Percentiles rank a stretch among this genome's conserved stretches.
phyloP scores from a whole-genome alignment of 2,797 vertebrate species.

The Telmatherina bonti region DNA sequence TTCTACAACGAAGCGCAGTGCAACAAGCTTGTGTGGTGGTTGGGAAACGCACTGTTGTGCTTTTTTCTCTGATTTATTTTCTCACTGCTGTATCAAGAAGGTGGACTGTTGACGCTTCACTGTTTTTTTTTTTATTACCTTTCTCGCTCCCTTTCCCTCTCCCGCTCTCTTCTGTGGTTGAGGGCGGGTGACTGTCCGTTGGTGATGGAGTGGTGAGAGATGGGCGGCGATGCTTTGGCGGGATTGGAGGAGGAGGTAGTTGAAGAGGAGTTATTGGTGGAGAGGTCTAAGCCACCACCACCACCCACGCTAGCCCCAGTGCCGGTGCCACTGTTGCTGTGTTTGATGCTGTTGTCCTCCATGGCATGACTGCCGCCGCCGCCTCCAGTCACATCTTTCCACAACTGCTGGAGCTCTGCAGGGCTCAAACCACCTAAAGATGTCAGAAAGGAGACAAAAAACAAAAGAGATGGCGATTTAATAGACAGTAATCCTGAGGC shows the following conservation, averaged over 20 bases:
- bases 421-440: conserved; percentile 93
- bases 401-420: conserved; percentile 98
- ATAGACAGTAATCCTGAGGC: not conserved
- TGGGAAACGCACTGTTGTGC: not conserved
- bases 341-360: conserved; percentile 98
- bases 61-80: conserved; percentile 44
- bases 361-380: conserved; percentile 87
- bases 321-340: conserved; percentile 73
- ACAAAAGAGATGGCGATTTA: not conserved
- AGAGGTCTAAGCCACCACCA: conserved; percentile 94
- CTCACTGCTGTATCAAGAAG: not conserved
- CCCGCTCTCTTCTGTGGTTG: conserved; percentile 96
- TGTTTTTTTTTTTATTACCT: conserved; percentile 56
- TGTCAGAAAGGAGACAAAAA: not conserved
- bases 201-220: conserved; percentile 93
- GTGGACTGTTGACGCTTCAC: conserved; percentile 12
- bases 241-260: conserved; percentile 91
- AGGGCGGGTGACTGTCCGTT: conserved; percentile 98
- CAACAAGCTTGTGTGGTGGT: not conserved
- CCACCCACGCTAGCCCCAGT: conserved; percentile 32
- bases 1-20: not conserved
- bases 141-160: conserved; percentile 79
- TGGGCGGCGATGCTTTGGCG: conserved; percentile 98
- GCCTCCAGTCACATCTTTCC: conserved; percentile 94
- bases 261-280: conserved; percentile 96